Percentiles rank a stretch among this genome's conserved stretches.
phyloP scores from a whole-genome alignment of 2,113 vertebrate species.

The Syngnathus scovelli region DNA sequence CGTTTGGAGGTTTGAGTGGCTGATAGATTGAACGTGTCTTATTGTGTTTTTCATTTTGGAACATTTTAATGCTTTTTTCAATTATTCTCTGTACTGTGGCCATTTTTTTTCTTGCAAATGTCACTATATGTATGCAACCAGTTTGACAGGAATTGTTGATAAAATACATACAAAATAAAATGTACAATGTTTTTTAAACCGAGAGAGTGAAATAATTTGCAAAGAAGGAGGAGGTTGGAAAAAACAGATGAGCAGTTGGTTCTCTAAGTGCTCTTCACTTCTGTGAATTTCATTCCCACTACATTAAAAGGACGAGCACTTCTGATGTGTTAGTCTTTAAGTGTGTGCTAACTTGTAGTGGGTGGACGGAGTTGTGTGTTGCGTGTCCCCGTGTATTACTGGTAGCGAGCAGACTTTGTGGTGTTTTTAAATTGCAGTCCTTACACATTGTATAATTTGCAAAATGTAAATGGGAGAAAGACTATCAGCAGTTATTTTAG shows the following conservation, averaged over 20 bases:
- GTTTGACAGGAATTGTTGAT: not conserved
- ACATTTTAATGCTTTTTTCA: constrained; percentile 35
- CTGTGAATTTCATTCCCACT: constrained; percentile 40
- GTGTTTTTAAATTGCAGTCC: constrained; percentile 42
- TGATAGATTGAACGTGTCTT: constrained; percentile 5
- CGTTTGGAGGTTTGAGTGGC: constrained; percentile 18
- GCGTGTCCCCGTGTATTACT: constrained; percentile 11
- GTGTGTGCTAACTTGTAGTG: constrained; percentile 19
- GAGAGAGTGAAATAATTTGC: no score
- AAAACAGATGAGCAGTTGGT: constrained; percentile 30
- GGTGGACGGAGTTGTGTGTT: not conserved
- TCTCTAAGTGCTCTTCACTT: constrained; percentile 35
- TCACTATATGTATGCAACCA: constrained; percentile 1
- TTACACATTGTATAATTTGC: constrained; percentile 35
- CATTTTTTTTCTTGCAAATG: constrained; percentile 32
- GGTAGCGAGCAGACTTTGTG: constrained; percentile 17
- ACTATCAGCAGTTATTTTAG: constrained; percentile 40
- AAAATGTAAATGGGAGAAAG: constrained; percentile 48
- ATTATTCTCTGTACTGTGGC: constrained; percentile 17
- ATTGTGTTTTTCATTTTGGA: constrained; percentile 21
- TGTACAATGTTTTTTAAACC: no score
- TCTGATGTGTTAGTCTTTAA: constrained; percentile 24
- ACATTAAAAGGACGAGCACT: constrained; percentile 28
- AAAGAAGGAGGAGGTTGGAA: not conserved
- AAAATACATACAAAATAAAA: no score